Conservation (phyloP, 2,113 vertebrate genomes). For the Scortum barcoo region DNA sequence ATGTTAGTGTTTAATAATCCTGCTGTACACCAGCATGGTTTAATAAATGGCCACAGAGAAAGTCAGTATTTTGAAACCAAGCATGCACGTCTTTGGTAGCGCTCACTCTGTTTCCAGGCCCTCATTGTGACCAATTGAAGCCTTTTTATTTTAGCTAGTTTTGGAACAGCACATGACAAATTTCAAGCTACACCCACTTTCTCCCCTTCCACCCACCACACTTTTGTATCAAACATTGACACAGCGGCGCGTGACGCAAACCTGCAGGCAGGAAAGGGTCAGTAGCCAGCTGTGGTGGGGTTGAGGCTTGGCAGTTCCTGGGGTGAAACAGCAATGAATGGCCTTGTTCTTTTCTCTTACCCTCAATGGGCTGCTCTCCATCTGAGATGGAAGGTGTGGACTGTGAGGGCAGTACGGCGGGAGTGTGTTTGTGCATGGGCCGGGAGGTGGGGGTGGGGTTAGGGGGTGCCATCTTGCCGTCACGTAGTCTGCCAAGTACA, state of each 20-base stretch:
- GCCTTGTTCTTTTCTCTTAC: slow-evolving; percentile 71
- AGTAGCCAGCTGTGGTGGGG: slow-evolving; percentile 70
- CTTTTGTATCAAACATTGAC: slow-evolving; percentile 66
- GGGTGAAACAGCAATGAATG: slow-evolving; percentile 76
- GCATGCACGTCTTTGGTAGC: slow-evolving; percentile 11
- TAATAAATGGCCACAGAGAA: slow-evolving; percentile 38
- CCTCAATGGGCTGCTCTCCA: slow-evolving; percentile 63
- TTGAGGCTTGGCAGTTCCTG: slow-evolving; percentile 70
- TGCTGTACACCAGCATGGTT: slow-evolving; percentile 17
- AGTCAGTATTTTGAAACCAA: slow-evolving; percentile 58
- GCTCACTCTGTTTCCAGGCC: slow-evolving; percentile 46
- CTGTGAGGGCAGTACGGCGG: slow-evolving; percentile 42
- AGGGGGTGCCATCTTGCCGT: slow-evolving; percentile 62
- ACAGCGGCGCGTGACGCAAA: slow-evolving; percentile 64
- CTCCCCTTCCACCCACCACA: slow-evolving; percentile 45
- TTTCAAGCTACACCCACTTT: slow-evolving; percentile 51
- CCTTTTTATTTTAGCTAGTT: slow-evolving; percentile 60
- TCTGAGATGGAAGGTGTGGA: slow-evolving; percentile 55
- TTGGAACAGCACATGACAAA: slow-evolving; percentile 61
- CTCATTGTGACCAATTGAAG: slow-evolving; percentile 50
- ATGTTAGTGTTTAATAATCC: slow-evolving; percentile 11
- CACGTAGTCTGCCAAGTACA: slow-evolving; percentile 75
- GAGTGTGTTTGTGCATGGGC: slow-evolving; percentile 41
- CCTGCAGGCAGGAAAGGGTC: slow-evolving; percentile 58
- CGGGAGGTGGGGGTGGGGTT: not conserved